These are phyloP conservation scores for Boulengeromyrus knoepffleri DNA, from an alignment of 2,113 vertebrate genomes.

Conservation along the genomic window DNA sequence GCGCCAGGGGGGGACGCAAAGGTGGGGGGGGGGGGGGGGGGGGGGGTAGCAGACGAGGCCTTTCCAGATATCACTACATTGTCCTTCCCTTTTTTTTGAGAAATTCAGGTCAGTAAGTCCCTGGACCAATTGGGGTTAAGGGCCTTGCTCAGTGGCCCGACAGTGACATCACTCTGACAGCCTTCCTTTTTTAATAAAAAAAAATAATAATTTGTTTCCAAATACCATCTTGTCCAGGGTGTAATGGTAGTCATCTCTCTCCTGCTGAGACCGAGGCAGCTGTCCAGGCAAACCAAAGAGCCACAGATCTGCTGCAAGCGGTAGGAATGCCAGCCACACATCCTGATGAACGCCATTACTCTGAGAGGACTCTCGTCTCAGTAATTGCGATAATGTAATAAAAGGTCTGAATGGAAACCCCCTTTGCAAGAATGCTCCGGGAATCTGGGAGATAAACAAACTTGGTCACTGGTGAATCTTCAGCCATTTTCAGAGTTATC, in stretches of 20 bases:
- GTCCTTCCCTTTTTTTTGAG: not conserved
- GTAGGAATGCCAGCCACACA: not conserved
- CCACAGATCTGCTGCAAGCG: not conserved
- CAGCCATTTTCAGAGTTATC: not conserved
- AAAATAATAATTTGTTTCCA: conserved; percentile 6
- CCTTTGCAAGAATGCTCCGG: not conserved
- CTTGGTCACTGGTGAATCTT: not conserved
- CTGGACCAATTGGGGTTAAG: not conserved
- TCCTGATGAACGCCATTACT: not conserved
- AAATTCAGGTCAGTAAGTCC: not conserved
- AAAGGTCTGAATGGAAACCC: not conserved
- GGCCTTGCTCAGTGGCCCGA: not conserved
- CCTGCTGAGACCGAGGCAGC: conserved; percentile 1
- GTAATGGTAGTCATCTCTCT: not conserved
- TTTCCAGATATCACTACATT: not conserved
- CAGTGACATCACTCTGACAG: not conserved
- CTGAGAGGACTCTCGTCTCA: not conserved
- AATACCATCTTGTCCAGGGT: not conserved
- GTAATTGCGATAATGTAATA: conserved; percentile 4
- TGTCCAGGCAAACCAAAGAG: conserved; percentile 13
- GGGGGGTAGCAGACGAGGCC: not conserved
- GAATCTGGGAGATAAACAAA: not conserved
- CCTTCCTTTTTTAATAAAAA: not conserved
- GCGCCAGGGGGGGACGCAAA: no score
- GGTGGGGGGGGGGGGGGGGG: conserved; percentile 10